Base-by-base conservation (phyloP, 2,888 invertebrate species). In the Rhaphigaster nebulosa region DNA sequence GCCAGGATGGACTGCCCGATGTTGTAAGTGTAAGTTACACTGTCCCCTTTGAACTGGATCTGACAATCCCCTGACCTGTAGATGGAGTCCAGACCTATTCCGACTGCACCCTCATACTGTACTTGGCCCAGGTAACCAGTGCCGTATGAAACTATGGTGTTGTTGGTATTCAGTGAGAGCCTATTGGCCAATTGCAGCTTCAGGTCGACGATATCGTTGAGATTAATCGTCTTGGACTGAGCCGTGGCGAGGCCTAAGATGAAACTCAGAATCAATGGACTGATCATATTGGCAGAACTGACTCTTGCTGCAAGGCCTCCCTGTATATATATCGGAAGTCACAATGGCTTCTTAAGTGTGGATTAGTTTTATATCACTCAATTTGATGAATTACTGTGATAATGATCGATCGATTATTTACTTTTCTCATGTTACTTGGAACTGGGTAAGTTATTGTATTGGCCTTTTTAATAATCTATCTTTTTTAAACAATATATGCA, bases 151-250 rank as follows among this genome's bases (percentile, higher is more conserved):
- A 45, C 84, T 45, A 26, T n/a, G 3, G 45, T 84, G 45, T 13
- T 13, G 45, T 84, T 84, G 45, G 84, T 15, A 18, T n/a, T 12
- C 2, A 50, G n/a, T 26, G 84, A 84, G n/a, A 84, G 84, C 45
- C 84, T 84, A 50, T 84, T 84, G 45, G 84, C 84, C 26, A 84
- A 18, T 18, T 84, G 45, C n/a, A 84, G 84, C 45, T 84, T 84
- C 0, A 84, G 45, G 84, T 84, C 84, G 1, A 84, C 84, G 26
- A 84, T 84, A n/a, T 84, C 84, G n/a, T 84, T 84, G 84, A 84
- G 45, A n/a, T 84, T 84, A 6, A 84, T 50, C 4, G 45, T n/a
- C 45, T 84, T 84, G n/a, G n/a, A 50, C 84, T 84, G 45, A 15
- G 84, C 84, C 12, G n/a, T 12, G 3, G 84, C 84, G 5, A 84